Percentiles rank a stretch among this genome's conserved stretches.
phyloP scores from a whole-genome alignment of 35 echinoderm and acorn worm species.

The Strongylocentrotus purpuratus region DNA sequence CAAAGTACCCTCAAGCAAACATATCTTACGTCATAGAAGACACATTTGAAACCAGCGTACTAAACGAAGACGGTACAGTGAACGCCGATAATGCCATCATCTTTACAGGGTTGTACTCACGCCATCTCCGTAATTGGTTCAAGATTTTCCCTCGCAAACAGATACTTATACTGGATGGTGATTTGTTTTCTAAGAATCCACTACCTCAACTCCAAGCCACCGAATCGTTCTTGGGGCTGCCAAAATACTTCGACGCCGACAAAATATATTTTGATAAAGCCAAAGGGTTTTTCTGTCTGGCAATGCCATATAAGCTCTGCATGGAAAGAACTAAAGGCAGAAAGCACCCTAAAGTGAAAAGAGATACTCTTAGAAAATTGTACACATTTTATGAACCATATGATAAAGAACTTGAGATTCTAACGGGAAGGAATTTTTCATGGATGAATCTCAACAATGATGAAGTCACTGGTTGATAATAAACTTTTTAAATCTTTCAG shows the following conservation, averaged over 20 bases:
- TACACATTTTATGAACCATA: constrained; percentile 48
- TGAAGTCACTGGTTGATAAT: no score
- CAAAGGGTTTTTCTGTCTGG: constrained; percentile 47
- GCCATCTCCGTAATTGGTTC: constrained; percentile 33
- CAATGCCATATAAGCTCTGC: neutral
- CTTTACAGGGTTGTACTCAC: constrained; percentile 31
- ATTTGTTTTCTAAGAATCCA: constrained; percentile 31
- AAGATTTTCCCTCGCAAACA: constrained; percentile 32
- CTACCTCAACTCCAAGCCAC: neutral
- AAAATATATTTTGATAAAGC: neutral
- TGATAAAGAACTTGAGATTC: constrained; percentile 17
- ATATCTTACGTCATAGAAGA: neutral
- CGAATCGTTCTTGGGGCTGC: constrained; percentile 46
- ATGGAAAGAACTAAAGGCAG: neutral
- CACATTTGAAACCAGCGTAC: constrained; percentile 32
- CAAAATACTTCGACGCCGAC: neutral
- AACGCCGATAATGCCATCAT: constrained; percentile 36
- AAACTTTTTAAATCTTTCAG: no score
- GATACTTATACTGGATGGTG: constrained; percentile 52
- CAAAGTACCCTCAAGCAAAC: neutral
- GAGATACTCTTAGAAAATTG: neutral
- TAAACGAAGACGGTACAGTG: constrained; percentile 14
- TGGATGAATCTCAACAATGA: neutral
- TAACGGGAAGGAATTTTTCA: constrained; percentile 51
- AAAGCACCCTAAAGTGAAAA: constrained; percentile 2